Base-by-base conservation (phyloP, 2,888 invertebrate species). In the Agonum fuliginosum region DNA sequence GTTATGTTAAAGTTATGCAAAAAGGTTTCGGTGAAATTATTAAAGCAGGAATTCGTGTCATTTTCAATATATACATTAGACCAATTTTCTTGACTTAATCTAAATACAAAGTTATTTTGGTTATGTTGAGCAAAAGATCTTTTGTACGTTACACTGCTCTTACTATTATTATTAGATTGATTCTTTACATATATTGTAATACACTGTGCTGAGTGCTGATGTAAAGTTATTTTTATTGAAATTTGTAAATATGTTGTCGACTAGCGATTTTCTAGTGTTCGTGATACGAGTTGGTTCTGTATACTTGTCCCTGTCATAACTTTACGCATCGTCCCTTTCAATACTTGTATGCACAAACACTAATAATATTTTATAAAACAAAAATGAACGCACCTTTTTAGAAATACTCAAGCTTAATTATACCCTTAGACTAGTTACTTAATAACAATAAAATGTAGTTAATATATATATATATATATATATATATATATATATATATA, bases 191-290 rank as follows among this genome's bases (percentile, higher is more conserved):
- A 3, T 58, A 58, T 12, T 22, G 12, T 58, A 22, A 58, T 4
- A n/a, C 3, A 27, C 12, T 58, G 58, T 14, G 58, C 58, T 27
- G 58, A 58, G 12, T 58, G 5, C 6, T 12, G 62, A 30, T 14
- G 30, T 62, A 22, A 58, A 30, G n/a, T 34, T 12, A 8, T 30
- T 27, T 17, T 3, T 30, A n/a, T 62, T 14, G 17, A 30, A 14
- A 30, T 62, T 62, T 27, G 30, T 30, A 30, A 30, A 62, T 30
- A 62, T 62, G 14, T 62, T 62, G 30, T 62, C 62, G 30, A 62
- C 62, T 34, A 22, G 17, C 5, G 30, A 30, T 62, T 12, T 30
- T 5, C 62, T 62, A 30, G 27, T 12, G 2, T 1, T 27, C 6
- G 30, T 30, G 1, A 30, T 62, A 30, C 62, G 30, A 17, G 30